phyloP scores from a whole-genome alignment of 2,113 vertebrate genomes.

The Indicator indicator region DNA sequence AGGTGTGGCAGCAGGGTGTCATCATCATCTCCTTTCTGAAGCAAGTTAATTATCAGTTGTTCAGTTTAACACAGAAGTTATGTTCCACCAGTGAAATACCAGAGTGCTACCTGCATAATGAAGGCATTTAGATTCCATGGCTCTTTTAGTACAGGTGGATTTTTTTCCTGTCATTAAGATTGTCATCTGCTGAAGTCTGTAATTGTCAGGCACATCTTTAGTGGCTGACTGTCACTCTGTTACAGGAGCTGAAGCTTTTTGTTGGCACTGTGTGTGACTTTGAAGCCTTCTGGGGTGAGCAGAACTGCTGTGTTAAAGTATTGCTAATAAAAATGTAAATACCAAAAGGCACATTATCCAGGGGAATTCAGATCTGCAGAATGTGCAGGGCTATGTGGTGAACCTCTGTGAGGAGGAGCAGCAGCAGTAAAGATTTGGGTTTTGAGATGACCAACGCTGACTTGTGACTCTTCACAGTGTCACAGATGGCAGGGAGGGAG shows the following conservation, averaged over 20 bases:
- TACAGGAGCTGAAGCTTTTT: background rate
- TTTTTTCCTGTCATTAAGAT: background rate
- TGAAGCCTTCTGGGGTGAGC: background rate
- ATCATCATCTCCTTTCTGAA: background rate
- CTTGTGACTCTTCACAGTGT: background rate
- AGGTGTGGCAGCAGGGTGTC: background rate
- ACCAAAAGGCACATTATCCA: background rate
- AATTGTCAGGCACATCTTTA: background rate
- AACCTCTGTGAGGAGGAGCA: background rate
- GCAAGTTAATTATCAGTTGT: background rate
- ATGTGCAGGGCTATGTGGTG: background rate
- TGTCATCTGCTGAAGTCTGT: background rate
- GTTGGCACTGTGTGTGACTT: background rate
- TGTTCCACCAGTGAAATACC: background rate
- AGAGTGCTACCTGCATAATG: background rate
- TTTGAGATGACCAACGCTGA: fast-evolving
- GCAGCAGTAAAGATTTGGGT: background rate
- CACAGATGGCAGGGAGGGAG: background rate
- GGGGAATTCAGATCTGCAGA: background rate
- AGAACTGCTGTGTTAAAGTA: background rate
- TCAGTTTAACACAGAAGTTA: background rate
- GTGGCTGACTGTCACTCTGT: background rate
- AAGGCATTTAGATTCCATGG: background rate
- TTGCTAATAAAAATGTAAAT: slow-evolving; percentile 4
- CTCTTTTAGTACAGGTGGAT: background rate